Evolutionary conservation across 2,888 invertebrate species (phyloP).

Genomic region (Nymphalis c-album): DNA sequence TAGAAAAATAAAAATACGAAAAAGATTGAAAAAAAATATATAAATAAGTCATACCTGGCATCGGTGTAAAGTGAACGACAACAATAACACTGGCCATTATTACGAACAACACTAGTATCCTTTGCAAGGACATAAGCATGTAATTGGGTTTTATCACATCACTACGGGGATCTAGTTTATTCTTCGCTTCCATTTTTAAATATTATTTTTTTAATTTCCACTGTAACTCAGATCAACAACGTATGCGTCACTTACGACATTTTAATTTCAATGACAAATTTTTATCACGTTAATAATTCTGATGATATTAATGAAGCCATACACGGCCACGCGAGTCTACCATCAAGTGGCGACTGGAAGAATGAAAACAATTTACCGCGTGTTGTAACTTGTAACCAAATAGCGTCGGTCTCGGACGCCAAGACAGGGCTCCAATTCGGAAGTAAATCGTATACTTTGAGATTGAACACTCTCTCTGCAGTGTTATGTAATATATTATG

Average conservation of each 20-base stretch:
- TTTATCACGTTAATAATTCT: conserved; percentile 19
- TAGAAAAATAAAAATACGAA: no score
- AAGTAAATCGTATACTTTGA: conserved; percentile 62
- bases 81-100: conserved; percentile 85
- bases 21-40: conserved; percentile 5
- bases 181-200: conserved; percentile 61
- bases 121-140: conserved; percentile 83
- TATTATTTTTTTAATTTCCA: conserved; percentile 15
- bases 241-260: conserved; percentile 41
- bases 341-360: conserved; percentile 68
- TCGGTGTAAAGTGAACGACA: conserved; percentile 86
- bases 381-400: conserved; percentile 48
- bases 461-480: conserved; percentile 57
- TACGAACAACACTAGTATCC: conserved; percentile 84
- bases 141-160: conserved; percentile 72
- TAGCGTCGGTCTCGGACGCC: conserved; percentile 40
- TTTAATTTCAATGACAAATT: conserved; percentile 38
- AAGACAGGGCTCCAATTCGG: conserved; percentile 59
- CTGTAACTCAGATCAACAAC: conserved; percentile 11
- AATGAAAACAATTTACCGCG: conserved; percentile 41
- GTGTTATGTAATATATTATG: conserved; percentile 66
- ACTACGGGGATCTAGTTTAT: conserved; percentile 51
- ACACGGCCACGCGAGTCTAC: conserved; percentile 70
- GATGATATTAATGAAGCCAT: conserved; percentile 38
- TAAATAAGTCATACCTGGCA: conserved; percentile 81